Conservation (phyloP, 2,888 invertebrate species). For the Aphelenchoides bicaudatus region DNA sequence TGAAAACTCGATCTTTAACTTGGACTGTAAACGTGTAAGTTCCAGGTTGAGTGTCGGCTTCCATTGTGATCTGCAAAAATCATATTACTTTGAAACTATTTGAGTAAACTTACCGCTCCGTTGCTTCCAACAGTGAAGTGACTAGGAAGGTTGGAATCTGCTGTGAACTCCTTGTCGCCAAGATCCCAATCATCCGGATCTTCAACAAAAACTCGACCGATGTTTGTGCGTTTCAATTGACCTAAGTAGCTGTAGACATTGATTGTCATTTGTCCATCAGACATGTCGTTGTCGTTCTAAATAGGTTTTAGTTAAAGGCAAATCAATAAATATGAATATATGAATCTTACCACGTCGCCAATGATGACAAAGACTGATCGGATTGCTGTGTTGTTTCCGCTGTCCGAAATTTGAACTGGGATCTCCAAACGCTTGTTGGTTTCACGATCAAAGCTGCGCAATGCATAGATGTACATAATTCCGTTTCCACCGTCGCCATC, state of each 20-base stretch:
- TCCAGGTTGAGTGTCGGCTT: constrained; percentile 83
- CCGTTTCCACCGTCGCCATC: constrained; percentile 92
- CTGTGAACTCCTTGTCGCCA: constrained; percentile 79
- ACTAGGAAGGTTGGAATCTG: constrained; percentile 29
- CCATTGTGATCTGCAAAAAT: constrained; percentile 76
- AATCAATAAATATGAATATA: constrained; percentile 24
- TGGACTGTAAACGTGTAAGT: constrained; percentile 67
- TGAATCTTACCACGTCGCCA: constrained; percentile 72
- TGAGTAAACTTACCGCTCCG: constrained; percentile 4
- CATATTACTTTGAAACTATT: neutral
- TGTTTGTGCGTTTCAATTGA: constrained; percentile 81
- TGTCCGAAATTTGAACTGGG: constrained; percentile 94
- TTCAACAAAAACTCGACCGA: constrained; percentile 91
- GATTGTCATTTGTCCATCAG: constrained; percentile 90
- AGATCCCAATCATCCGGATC: constrained; percentile 98
- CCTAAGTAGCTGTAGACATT: constrained; percentile 93
- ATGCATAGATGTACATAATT: constrained; percentile 91
- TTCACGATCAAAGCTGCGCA: constrained; percentile 63
- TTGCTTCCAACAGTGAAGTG: constrained; percentile 13
- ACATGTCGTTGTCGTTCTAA: constrained; percentile 92
- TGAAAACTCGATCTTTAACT: constrained; percentile 72
- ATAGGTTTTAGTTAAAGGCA: constrained; percentile 14
- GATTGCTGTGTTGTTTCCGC: constrained; percentile 70
- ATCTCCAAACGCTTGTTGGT: constrained; percentile 73
- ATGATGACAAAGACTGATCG: constrained; percentile 73